Percentiles rank a stretch among this genome's conserved stretches.
Conservation (phyloP, 2,113 vertebrate species). For the Rhinopomastus cyanomelas region DNA sequence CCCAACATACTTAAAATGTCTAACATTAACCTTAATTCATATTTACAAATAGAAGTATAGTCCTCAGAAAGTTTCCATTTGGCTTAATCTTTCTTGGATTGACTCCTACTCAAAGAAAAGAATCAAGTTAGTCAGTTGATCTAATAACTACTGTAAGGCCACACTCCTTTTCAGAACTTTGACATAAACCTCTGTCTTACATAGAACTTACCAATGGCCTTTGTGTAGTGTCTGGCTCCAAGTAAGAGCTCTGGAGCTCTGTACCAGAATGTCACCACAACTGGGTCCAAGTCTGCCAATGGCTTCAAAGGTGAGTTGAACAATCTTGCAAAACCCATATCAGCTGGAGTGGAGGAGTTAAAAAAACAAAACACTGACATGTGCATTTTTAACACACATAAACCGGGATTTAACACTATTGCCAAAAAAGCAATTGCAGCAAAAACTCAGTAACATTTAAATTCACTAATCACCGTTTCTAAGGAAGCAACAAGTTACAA, state of each 20-base stretch:
- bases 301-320: conserved; percentile 92
- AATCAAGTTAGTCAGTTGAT: background rate
- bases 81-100: background rate
- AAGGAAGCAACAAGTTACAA: background rate
- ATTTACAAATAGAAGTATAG: background rate
- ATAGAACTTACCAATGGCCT: conserved; percentile 92
- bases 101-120: background rate
- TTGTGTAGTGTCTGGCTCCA: conserved; percentile 97
- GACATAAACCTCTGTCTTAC: background rate
- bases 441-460: background rate
- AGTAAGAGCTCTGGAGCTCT: conserved; percentile 92
- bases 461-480: background rate
- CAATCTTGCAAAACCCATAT: conserved; percentile 92
- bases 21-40: background rate
- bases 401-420: background rate
- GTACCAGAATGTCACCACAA: conserved; percentile 93
- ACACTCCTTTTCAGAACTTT: background rate
- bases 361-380: background rate
- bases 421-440: background rate
- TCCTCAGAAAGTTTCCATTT: background rate
- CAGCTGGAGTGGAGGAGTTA: conserved; percentile 68
- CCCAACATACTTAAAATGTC: background rate
- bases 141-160: fast-evolving
- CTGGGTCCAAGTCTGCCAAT: conserved; percentile 89
- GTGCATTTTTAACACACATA: background rate